Conservation (phyloP, 2,797 vertebrate genomes). For the Pseudotriccus pelzelni region DNA sequence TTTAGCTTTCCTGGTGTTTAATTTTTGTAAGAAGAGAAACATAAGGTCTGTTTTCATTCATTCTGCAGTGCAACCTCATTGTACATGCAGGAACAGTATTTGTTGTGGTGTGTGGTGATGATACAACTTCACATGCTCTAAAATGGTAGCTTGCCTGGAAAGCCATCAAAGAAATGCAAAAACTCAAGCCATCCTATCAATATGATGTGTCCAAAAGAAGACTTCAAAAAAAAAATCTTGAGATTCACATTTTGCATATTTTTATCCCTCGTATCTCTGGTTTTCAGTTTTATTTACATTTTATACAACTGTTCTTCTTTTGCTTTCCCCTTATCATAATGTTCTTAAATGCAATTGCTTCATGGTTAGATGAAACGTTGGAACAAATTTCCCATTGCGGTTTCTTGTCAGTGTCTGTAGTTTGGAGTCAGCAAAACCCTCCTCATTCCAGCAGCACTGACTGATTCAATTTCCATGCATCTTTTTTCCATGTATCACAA, state of each 20-base stretch:
- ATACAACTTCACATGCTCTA: not conserved
- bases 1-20: not conserved
- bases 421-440: constrained; percentile 35
- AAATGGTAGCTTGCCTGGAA: constrained; percentile 5
- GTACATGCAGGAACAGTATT: not conserved
- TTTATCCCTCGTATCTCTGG: constrained; percentile 11
- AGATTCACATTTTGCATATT: constrained; percentile 21
- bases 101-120: not conserved
- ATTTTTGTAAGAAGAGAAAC: not conserved
- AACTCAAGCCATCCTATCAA: not conserved
- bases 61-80: not conserved
- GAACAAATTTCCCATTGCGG: constrained; percentile 33
- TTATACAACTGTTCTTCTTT: constrained; percentile 5
- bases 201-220: not conserved
- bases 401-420: not conserved
- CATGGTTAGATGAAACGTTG: constrained; percentile 25
- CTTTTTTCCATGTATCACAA: constrained; percentile 30
- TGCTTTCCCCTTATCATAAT: constrained; percentile 32
- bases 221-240: constrained; percentile 1
- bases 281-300: constrained; percentile 45
- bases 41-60: not conserved
- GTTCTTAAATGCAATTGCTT: constrained; percentile 19
- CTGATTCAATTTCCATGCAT: constrained; percentile 29
- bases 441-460: not conserved
- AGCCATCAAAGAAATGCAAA: constrained; percentile 6